A percentile compares a stretch with the other conserved stretches of the same genome.
These are phyloP conservation scores for Tinea semifulvella DNA, from an alignment of 2,888 invertebrate genomes.

Conservation along the genomic window DNA sequence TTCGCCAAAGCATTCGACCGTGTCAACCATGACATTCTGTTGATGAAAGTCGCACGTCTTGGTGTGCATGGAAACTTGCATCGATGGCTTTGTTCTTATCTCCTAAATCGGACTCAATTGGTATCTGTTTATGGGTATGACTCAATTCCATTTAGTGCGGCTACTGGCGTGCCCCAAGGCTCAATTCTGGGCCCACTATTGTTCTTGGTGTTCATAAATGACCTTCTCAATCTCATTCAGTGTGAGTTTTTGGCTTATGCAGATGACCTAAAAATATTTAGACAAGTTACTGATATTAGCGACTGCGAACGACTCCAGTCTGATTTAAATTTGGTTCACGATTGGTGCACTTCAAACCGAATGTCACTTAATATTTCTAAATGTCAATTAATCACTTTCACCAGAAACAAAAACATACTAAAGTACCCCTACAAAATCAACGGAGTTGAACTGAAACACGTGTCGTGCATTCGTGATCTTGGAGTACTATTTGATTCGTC, in stretches of 20 bases:
- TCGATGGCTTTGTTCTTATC: constrained; percentile 13
- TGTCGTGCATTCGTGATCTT: background rate
- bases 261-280: background rate
- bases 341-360: background rate
- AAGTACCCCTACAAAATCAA: background rate
- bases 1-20: constrained; percentile 14
- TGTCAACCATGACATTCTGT: constrained; percentile 2
- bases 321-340: background rate
- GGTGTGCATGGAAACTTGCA: constrained; percentile 12
- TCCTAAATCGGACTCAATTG: constrained; percentile 2
- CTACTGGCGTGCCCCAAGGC: constrained; percentile 12
- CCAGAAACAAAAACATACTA: background rate
- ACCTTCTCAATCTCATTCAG: background rate
- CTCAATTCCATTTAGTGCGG: background rate
- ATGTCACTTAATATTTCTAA: constrained; percentile 3
- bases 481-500: background rate
- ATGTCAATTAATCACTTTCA: background rate
- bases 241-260: constrained; percentile 4
- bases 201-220: constrained; percentile 10
- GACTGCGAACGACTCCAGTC: background rate
- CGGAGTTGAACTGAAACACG: background rate
- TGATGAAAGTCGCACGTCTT: background rate
- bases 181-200: constrained; percentile 12
- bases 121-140: constrained; percentile 12
- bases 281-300: background rate